phyloP scores from a whole-genome alignment of 2,888 invertebrate species.

The Tinea trinotella region DNA sequence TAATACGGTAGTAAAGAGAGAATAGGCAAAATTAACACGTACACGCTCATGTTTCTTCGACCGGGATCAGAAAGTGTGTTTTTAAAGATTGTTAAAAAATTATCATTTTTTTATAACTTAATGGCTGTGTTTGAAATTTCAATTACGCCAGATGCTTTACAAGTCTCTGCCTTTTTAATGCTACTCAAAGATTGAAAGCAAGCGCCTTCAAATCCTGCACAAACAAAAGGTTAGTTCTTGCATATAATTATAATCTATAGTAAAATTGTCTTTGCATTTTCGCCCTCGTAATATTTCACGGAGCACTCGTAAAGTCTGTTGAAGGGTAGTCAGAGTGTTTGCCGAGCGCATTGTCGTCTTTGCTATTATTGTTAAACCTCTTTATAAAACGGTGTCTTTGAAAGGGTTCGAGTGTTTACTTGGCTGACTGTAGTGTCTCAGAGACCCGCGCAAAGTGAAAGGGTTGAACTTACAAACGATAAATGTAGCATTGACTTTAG shows the following conservation, averaged over 20 bases:
- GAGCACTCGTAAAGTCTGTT: neutral
- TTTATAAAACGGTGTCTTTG: neutral
- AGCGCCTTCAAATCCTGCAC: no score
- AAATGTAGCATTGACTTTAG: neutral
- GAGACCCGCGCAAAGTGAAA: neutral
- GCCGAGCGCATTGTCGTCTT: neutral
- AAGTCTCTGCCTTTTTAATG: no score
- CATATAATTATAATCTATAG: neutral
- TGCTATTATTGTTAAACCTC: neutral
- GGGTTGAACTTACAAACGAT: neutral
- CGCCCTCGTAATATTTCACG: neutral
- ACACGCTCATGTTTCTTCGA: no score
- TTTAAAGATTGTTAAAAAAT: no score
- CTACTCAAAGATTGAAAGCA: no score
- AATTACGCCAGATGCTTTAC: no score
- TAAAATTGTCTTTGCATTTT: neutral
- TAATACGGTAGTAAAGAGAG: no score
- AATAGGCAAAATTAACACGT: no score
- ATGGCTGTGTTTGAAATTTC: no score
- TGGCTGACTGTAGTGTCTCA: neutral
- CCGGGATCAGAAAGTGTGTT: no score
- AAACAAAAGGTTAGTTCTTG: neutral
- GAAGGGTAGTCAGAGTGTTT: neutral
- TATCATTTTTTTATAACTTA: no score
- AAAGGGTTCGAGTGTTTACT: conserved; percentile 10